Evolutionary conservation across 2,888 invertebrate species (phyloP), one percentile per base, ranked within the genome.

Genomic region (Macrostomum cliftonense): DNA sequence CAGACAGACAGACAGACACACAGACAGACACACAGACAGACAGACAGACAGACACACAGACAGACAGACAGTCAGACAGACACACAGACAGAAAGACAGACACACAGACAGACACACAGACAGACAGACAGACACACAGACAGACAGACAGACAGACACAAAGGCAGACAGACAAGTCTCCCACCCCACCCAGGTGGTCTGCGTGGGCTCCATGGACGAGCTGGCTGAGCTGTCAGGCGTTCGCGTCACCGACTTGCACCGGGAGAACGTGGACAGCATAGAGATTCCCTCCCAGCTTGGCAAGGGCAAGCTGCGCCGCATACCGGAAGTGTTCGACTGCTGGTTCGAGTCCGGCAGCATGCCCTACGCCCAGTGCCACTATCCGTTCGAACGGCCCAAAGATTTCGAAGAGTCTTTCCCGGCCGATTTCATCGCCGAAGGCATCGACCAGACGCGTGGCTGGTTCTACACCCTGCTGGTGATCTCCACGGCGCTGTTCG

Each of bases 281-380:
- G 83, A 82, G 61, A 95, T 97, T 59, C 91, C 93, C 1, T 95
- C 95, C 1, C 75, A 75, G 47, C 76, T 80, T 37, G 91, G 88
- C 7, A 77, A 80, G 51, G 85, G 88, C 2, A 82, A 83, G 12
- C 71, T 99, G 36, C 78, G 76, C 54, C 77, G 97, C 48, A 80
- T 97, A 4, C 65, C 80, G 0, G 91, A 95, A 71, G 95, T 99
- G 0, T 99, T 99, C 71, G 97, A 99, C 71, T 99, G 97, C 67
- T 99, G 97, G 97, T 99, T 99, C 72, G 97, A 99, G 69, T 91
- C 91, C 1, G 95, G 97, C 4, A 87, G 89, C 17, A 97, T 97
- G 97, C 97, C 97, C 0, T 97, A 91, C 63, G 95, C 69, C 16
- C 68, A 71, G 57, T 58, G 56, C n/a, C 52, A 52, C 40, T 52